Evolutionary conservation across 2,797 vertebrate species (phyloP).

Genomic region (Alectoris magna): DNA sequence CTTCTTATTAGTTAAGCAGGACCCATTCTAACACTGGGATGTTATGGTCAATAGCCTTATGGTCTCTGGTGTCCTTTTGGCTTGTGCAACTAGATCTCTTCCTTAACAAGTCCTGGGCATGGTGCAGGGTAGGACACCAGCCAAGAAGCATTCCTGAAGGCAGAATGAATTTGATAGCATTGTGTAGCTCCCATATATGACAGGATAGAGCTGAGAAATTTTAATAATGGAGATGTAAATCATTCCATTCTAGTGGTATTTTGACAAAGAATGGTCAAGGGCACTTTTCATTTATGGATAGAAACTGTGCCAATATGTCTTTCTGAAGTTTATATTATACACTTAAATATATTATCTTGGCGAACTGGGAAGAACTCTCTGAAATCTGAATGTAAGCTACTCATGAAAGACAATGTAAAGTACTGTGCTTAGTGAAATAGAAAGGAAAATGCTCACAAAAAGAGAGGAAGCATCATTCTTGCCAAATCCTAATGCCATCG

Average conservation of each 20-base stretch:
- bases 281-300: neutral
- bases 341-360: conserved; percentile 7
- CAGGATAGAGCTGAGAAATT: neutral
- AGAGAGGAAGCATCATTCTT: neutral
- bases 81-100: neutral
- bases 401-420: conserved; percentile 9
- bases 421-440: neutral
- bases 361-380: neutral
- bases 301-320: neutral
- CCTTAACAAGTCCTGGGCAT: neutral
- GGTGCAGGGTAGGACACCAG: neutral
- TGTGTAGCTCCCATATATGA: neutral
- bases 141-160: neutral
- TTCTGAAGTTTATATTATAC: neutral
- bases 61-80: neutral
- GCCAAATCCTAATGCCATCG: neutral
- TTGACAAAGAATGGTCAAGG: neutral
- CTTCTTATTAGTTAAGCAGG: neutral
- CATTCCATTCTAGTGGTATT: neutral
- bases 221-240: neutral
- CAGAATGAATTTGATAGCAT: neutral
- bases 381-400: neutral
- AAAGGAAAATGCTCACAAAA: neutral
- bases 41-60: neutral
- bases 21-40: neutral